phyloP scores from a whole-genome alignment of 2,113 vertebrate species.

The Blennius ocellaris region DNA sequence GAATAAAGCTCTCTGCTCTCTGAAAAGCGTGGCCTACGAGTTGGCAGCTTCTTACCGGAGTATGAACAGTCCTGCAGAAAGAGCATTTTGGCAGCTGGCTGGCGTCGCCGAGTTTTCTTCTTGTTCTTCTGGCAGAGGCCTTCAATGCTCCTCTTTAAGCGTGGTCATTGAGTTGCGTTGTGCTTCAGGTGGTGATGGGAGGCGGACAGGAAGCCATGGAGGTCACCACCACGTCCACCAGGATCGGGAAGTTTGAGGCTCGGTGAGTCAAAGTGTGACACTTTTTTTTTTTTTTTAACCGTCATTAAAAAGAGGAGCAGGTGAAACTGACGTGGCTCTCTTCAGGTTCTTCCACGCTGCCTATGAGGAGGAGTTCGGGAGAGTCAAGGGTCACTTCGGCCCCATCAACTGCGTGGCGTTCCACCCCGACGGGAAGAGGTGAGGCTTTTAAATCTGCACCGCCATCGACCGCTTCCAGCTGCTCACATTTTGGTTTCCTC shows the following conservation, averaged over 20 bases:
- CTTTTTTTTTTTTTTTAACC: no score
- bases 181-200: slow-evolving; percentile 92
- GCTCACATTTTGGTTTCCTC: slow-evolving; percentile 11
- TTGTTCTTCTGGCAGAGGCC: no score
- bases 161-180: background rate
- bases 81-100: no score
- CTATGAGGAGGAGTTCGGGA: slow-evolving; percentile 97
- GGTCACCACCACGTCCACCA: slow-evolving; percentile 97
- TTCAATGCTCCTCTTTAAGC: no score
- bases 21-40: no score
- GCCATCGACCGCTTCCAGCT: background rate
- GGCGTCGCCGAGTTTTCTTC: no score
- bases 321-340: no score
- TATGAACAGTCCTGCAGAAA: no score
- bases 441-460: slow-evolving; percentile 14
- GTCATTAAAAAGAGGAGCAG: no score
- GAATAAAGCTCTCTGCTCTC: no score
- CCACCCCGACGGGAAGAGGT: slow-evolving; percentile 98
- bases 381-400: slow-evolving; percentile 97
- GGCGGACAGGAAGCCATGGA: slow-evolving; percentile 99
- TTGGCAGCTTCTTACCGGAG: no score
- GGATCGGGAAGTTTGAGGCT: slow-evolving; percentile 98
- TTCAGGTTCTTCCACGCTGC: slow-evolving; percentile 95
- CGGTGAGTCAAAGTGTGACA: slow-evolving; percentile 82
- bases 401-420: slow-evolving; percentile 98